These are phyloP conservation scores for Pedionomus torquatus DNA, from an alignment of 2,113 vertebrate species.

Conservation along the genomic window DNA sequence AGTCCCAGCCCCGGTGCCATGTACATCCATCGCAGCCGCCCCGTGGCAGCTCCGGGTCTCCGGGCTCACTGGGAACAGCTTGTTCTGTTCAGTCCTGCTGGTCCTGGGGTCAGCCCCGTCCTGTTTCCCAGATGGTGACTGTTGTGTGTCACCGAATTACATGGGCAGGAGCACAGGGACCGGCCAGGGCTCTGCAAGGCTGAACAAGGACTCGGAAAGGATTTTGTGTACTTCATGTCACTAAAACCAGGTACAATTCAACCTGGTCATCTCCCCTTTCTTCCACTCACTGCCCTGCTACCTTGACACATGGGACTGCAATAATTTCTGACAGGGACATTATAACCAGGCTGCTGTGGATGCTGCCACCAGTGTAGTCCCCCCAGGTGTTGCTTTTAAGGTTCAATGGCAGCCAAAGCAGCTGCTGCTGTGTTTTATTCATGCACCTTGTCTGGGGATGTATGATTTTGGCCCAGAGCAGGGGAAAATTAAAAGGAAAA, in stretches of 20 bases:
- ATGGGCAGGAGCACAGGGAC: background rate
- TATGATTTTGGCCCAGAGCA: background rate
- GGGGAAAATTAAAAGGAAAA: background rate
- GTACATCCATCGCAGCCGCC: background rate
- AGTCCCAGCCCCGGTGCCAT: fast-evolving
- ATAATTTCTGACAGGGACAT: background rate
- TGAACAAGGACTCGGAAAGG: background rate
- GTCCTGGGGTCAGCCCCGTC: background rate
- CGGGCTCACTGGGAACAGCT: background rate
- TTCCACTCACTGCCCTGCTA: fast-evolving
- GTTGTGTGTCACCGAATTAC: background rate
- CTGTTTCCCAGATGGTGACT: background rate
- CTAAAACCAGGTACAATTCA: background rate
- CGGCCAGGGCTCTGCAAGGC: background rate
- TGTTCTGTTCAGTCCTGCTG: background rate
- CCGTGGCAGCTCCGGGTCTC: background rate
- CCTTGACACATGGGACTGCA: fast-evolving
- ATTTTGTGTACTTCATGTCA: background rate
- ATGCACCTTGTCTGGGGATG: background rate
- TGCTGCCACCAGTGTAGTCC: fast-evolving
- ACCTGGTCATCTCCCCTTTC: background rate
- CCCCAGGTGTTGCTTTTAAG: background rate
- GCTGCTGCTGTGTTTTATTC: background rate
- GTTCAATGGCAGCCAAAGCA: background rate
- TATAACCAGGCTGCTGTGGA: background rate